Conservation (phyloP, 2,888 invertebrate genomes). For the Athalia circularis region DNA sequence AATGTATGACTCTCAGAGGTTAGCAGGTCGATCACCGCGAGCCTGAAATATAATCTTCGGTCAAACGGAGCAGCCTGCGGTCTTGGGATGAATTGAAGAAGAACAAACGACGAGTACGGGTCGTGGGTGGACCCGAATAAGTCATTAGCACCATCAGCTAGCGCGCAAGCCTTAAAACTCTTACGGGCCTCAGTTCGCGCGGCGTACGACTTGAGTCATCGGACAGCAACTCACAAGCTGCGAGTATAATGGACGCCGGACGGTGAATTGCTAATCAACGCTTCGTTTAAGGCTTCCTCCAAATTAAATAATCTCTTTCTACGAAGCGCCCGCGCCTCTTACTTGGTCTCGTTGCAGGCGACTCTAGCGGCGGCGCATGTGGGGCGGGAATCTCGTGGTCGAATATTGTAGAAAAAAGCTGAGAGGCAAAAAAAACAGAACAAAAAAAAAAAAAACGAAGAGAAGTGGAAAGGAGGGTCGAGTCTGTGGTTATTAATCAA, state of each 20-base stretch:
- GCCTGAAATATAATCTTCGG: no score
- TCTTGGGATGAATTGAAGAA: no score
- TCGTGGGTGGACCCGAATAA: slow-evolving; percentile 20
- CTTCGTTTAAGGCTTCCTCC: slow-evolving; percentile 44
- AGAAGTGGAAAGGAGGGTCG: background rate
- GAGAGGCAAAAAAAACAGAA: no score
- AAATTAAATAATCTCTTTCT: slow-evolving; percentile 44
- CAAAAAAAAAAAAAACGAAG: background rate
- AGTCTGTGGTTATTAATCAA: slow-evolving; percentile 47
- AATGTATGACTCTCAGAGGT: no score
- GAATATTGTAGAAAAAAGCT: no score
- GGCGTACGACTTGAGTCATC: slow-evolving; percentile 23
- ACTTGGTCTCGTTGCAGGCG: slow-evolving; percentile 6
- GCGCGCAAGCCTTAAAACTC: slow-evolving; percentile 27
- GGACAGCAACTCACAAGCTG: slow-evolving; percentile 12
- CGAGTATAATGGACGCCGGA: slow-evolving; percentile 33
- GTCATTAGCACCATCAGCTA: slow-evolving; percentile 15
- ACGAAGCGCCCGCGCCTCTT: slow-evolving; percentile 1
- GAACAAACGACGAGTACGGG: background rate
- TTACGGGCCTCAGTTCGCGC: background rate
- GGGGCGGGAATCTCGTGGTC: slow-evolving; percentile 21
- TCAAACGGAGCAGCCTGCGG: no score
- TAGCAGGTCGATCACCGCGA: no score
- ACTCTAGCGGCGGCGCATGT: background rate
- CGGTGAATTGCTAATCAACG: slow-evolving; percentile 43